Conservation (phyloP, 1,140 invertebrate genomes). For the Teleogryllus occipitalis region DNA sequence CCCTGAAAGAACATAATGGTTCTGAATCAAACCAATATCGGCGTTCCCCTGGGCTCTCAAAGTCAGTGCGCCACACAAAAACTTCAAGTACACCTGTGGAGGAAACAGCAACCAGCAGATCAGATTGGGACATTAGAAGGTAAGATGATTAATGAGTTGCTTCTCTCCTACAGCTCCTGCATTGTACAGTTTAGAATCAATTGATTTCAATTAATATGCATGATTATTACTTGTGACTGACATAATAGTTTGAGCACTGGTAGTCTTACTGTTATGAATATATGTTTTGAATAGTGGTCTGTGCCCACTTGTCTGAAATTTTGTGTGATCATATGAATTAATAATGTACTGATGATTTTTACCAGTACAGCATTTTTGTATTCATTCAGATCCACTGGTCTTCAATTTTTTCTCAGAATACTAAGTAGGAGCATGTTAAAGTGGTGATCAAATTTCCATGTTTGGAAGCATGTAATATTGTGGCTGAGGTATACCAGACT, state of each 20-base stretch:
- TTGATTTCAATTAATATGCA: slow-evolving; percentile 2
- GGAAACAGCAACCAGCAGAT: slow-evolving; percentile 38
- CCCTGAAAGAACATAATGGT: slow-evolving; percentile 35
- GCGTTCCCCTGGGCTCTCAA: slow-evolving; percentile 37
- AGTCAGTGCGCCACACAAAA: slow-evolving; percentile 40
- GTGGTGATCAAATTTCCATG: background rate
- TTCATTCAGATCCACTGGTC: background rate
- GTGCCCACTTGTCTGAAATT: background rate
- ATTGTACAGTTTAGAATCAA: slow-evolving; percentile 5
- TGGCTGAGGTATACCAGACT: too few species aligned
- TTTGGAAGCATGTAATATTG: background rate
- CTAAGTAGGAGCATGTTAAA: background rate
- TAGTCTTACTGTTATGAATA: background rate
- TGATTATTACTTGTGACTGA: background rate
- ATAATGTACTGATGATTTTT: background rate
- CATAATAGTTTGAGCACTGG: slow-evolving; percentile 7
- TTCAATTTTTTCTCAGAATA: background rate
- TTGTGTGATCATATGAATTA: background rate
- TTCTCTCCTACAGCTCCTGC: background rate
- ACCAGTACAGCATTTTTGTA: background rate
- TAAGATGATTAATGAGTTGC: slow-evolving; percentile 9
- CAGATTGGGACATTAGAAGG: slow-evolving; percentile 29
- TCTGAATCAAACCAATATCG: slow-evolving; percentile 27
- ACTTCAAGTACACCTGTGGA: slow-evolving; percentile 46
- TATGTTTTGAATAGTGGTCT: background rate